Evolutionary conservation across 2,888 invertebrate species (phyloP).

Genomic region (Aporophyla lueneburgensis): DNA sequence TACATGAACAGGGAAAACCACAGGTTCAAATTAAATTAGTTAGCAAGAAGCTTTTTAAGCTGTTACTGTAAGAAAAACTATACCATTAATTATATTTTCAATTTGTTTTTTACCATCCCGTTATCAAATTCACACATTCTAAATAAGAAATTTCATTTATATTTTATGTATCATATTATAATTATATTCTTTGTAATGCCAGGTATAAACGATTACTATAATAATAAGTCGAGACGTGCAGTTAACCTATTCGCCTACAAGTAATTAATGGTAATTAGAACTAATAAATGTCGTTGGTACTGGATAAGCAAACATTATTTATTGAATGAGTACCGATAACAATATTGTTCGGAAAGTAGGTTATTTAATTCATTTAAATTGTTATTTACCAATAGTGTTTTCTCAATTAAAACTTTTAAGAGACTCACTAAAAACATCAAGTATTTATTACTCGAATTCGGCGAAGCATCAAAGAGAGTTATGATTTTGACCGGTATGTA

Average conservation of each 20-base stretch:
- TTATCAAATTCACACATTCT: no score
- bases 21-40: no score
- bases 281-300: conserved; percentile 37
- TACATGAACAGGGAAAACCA: no score
- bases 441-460: background rate
- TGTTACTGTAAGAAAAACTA: no score
- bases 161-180: background rate
- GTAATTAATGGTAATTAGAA: conserved; percentile 41
- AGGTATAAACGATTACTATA: background rate
- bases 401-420: background rate
- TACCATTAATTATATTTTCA: no score
- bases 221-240: background rate
- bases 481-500: no score
- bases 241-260: conserved; percentile 49
- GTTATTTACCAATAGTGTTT: background rate
- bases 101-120: no score
- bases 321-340: conserved; percentile 51
- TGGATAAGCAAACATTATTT: conserved; percentile 51
- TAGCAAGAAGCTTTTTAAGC: no score
- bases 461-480: no score
- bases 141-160: no score
- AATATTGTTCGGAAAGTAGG: conserved; percentile 1
- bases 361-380: conserved; percentile 17
- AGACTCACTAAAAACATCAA: background rate
- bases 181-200: background rate